These are phyloP conservation scores for Onychomys leucogaster DNA, from an alignment of 2,797 vertebrate genomes.

Conservation along the genomic window DNA sequence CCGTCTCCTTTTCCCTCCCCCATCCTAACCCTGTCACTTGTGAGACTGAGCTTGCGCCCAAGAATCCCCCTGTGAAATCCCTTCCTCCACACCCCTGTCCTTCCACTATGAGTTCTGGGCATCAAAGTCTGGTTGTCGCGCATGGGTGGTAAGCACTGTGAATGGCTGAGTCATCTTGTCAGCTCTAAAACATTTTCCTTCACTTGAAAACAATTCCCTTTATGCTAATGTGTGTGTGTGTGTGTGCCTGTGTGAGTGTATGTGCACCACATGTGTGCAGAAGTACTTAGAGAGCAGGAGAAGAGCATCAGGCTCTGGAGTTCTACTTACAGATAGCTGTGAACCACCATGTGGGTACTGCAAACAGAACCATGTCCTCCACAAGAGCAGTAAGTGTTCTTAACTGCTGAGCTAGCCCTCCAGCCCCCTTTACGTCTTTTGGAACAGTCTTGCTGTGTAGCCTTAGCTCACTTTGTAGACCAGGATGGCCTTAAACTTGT, in stretches of 20 bases:
- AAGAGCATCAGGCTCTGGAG: background rate
- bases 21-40: background rate
- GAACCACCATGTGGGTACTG: background rate
- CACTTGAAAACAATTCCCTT: background rate
- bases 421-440: background rate
- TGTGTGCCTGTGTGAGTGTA: background rate
- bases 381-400: background rate
- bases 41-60: background rate
- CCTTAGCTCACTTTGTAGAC: background rate
- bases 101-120: background rate
- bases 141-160: background rate
- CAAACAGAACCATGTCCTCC: background rate
- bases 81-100: too few relatives aligned
- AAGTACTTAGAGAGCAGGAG: background rate
- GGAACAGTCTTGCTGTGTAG: background rate
- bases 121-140: background rate
- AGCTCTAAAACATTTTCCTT: background rate
- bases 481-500: background rate
- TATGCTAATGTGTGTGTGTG: background rate
- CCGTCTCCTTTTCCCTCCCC: fast-evolving
- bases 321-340: background rate
- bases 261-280: background rate
- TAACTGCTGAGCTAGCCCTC: too few relatives aligned
- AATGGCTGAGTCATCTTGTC: background rate
- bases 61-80: background rate